Evolutionary conservation across 2,888 invertebrate species (phyloP).

Genomic region (Vandiemenella viatica): DNA sequence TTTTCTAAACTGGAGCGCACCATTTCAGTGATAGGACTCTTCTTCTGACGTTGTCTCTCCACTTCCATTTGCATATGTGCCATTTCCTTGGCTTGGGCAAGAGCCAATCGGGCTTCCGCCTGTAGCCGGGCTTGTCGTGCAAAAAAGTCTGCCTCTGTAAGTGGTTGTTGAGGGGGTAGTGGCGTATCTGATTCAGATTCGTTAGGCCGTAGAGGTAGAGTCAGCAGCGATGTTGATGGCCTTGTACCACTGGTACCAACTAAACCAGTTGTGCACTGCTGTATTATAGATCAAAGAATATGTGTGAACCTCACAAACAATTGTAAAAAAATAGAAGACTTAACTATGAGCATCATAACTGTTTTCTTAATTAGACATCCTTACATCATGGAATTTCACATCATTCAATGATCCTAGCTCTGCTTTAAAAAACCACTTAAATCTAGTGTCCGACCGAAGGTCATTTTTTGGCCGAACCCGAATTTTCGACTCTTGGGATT

Average conservation of each 20-base stretch:
- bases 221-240: conserved; percentile 13
- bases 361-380: too few species aligned
- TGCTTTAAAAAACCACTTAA: too few species aligned
- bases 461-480: too few species aligned
- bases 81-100: conserved; percentile 82
- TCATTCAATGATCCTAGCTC: too few species aligned
- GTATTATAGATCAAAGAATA: too few species aligned
- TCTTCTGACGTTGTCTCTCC: conserved; percentile 51
- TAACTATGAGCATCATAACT: too few species aligned
- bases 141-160: conserved; percentile 62
- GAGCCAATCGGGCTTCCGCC: conserved; percentile 72
- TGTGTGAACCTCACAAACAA: too few species aligned
- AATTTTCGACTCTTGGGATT: too few species aligned
- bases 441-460: too few species aligned
- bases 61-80: conserved; percentile 85
- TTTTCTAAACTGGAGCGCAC: conserved; percentile 63
- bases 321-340: too few species aligned
- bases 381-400: too few species aligned
- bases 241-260: conserved; percentile 3
- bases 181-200: conserved; percentile 13
- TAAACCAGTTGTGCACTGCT: conserved; percentile 6
- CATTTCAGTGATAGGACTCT: conserved; percentile 76
- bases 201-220: conserved; percentile 11
- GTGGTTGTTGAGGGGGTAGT: conserved; percentile 24
- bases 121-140: conserved; percentile 67